A percentile compares a stretch with the other conserved stretches of the same genome.
Evolutionary conservation across 1,140 invertebrate genomes (phyloP).

Genomic region (Metaphire vulgaris): DNA sequence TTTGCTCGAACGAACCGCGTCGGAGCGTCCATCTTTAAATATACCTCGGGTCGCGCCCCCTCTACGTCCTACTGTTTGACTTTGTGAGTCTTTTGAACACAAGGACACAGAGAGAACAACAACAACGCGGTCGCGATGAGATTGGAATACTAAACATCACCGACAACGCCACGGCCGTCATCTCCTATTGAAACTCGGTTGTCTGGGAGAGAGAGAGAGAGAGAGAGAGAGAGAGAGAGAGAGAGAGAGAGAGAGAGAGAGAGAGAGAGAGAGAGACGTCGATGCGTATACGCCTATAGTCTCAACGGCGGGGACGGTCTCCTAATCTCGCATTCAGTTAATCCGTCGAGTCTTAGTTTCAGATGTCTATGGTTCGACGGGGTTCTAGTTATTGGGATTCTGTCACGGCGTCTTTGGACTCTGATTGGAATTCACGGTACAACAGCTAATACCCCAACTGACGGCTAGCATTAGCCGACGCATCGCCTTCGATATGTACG

Average conservation of each 20-base stretch:
- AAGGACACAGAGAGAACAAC: not conserved
- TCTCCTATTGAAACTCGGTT: not conserved
- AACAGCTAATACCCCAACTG: not conserved
- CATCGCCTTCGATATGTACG: not conserved
- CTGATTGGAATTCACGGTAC: not conserved
- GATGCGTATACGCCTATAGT: not conserved
- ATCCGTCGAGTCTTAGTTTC: not conserved
- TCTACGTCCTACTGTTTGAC: no score
- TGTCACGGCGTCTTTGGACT: not conserved
- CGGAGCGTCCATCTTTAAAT: no score
- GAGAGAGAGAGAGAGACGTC: not conserved
- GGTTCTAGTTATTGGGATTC: not conserved
- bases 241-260: not conserved
- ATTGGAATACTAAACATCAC: not conserved
- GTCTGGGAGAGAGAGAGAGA: not conserved
- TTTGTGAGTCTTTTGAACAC: not conserved
- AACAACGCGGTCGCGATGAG: not conserved
- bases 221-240: not conserved
- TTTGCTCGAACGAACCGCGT: no score
- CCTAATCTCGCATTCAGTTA: not conserved
- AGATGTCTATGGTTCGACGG: not conserved
- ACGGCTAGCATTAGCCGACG: not conserved
- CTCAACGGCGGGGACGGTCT: not conserved
- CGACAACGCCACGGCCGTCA: not conserved
- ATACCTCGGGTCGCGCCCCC: no score